Evolutionary conservation across 2,888 invertebrate species (phyloP).

Genomic region (Pollenia amentaria): DNA sequence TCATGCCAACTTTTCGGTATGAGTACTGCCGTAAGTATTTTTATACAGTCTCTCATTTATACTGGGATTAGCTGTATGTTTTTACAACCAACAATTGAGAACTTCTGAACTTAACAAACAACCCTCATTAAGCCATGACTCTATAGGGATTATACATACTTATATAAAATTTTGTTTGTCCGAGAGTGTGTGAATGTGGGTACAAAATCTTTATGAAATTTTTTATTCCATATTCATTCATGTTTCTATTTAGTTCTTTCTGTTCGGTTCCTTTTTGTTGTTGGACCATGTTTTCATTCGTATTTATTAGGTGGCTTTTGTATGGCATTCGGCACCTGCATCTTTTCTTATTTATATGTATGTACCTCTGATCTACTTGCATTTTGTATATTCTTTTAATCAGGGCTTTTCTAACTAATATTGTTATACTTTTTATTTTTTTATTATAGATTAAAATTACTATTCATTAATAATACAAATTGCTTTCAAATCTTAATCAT

Average conservation of each 20-base stretch:
- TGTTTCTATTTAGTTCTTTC: slow-evolving; percentile 6
- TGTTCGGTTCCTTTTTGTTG: not conserved
- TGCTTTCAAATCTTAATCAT: slow-evolving; percentile 58
- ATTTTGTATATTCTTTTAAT: slow-evolving; percentile 21
- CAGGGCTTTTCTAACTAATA: not conserved
- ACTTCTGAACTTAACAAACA: not conserved
- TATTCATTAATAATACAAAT: slow-evolving; percentile 65
- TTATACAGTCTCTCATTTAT: no score
- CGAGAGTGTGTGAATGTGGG: not conserved
- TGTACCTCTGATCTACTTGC: not conserved
- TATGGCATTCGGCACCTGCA: slow-evolving; percentile 56
- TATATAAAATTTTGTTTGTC: no score
- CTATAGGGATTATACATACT: not conserved
- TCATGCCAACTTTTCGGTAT: no score
- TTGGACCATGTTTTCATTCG: not conserved
- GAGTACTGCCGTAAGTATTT: no score
- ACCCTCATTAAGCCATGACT: slow-evolving; percentile 19
- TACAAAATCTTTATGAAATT: slow-evolving; percentile 18
- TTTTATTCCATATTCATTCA: slow-evolving; percentile 51
- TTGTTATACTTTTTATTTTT: not conserved
- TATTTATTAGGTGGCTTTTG: slow-evolving; percentile 3
- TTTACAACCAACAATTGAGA: no score
- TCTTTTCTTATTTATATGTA: slow-evolving; percentile 35
- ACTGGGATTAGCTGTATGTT: no score
- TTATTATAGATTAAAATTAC: slow-evolving; percentile 56